Evolutionary conservation across 2,113 vertebrate species (phyloP).

Genomic region (Euleptes europaea): DNA sequence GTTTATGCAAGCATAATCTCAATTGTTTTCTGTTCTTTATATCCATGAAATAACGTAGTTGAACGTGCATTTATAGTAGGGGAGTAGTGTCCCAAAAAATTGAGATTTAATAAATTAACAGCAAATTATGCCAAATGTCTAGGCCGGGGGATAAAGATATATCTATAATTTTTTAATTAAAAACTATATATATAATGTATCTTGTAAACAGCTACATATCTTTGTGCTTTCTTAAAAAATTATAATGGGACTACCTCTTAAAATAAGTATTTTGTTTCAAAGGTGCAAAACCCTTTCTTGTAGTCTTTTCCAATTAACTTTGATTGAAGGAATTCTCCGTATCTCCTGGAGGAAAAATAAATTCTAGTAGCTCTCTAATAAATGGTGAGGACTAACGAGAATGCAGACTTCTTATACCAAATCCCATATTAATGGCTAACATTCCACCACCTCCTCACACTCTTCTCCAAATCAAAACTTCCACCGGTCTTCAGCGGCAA

Average conservation of each 20-base stretch:
- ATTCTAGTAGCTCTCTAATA: constrained; percentile 45
- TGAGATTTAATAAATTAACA: constrained; percentile 81
- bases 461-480: neutral
- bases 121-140: constrained; percentile 75
- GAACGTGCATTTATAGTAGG: constrained; percentile 82
- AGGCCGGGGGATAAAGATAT: constrained; percentile 77
- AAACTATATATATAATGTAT: constrained; percentile 38
- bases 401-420: constrained; percentile 55
- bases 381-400: constrained; percentile 55
- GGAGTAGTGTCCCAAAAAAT: constrained; percentile 78
- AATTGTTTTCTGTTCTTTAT: constrained; percentile 72
- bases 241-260: constrained; percentile 66
- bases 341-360: constrained; percentile 38
- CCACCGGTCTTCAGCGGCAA: neutral
- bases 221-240: constrained; percentile 82
- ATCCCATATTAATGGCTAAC: constrained; percentile 50
- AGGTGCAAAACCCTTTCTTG: constrained; percentile 76
- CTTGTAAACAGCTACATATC: constrained; percentile 75
- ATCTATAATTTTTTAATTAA: constrained; percentile 71
- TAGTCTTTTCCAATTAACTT: constrained; percentile 68
- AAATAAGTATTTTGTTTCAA: constrained; percentile 60
- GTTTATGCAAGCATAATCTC: constrained; percentile 80
- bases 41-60: constrained; percentile 76
- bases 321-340: constrained; percentile 58
- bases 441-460: constrained; percentile 22